Conservation (phyloP, 2,113 vertebrate species). For the Desmodus rotundus region DNA sequence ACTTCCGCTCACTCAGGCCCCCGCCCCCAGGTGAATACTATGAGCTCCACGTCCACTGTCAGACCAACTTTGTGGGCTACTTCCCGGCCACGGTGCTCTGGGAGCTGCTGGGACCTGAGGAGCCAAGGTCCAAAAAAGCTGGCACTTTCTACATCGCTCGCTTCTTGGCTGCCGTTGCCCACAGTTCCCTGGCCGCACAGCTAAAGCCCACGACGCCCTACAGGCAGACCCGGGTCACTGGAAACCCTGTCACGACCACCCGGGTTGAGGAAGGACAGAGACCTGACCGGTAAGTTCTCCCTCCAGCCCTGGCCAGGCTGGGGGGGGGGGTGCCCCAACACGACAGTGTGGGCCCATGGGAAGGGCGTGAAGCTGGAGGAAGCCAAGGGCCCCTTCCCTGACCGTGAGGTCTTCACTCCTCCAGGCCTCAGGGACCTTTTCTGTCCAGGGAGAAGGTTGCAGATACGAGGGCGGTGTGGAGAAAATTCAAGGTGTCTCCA, state of each 20-base stretch:
- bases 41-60: constrained; percentile 81
- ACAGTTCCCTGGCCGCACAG: constrained; percentile 81
- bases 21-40: constrained; percentile 79
- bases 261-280: constrained; percentile 82
- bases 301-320: not conserved
- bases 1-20: not conserved
- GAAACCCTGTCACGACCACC: not conserved
- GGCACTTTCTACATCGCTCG: constrained; percentile 87
- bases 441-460: not conserved
- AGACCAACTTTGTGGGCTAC: constrained; percentile 79
- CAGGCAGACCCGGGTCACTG: constrained; percentile 69
- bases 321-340: accelerated
- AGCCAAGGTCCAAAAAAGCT: not conserved
- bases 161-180: constrained; percentile 79
- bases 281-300: constrained; percentile 81
- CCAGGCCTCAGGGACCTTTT: not conserved
- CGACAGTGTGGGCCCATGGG: not conserved
- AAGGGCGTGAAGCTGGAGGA: not conserved
- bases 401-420: not conserved
- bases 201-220: constrained; percentile 84
- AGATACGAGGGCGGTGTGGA: not conserved
- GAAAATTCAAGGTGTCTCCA: not conserved
- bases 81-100: constrained; percentile 79
- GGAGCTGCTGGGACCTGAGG: constrained; percentile 24
- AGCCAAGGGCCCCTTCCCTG: not conserved